Conservation (phyloP, 1,140 invertebrate species). For the Dufourea novaeangliae region DNA sequence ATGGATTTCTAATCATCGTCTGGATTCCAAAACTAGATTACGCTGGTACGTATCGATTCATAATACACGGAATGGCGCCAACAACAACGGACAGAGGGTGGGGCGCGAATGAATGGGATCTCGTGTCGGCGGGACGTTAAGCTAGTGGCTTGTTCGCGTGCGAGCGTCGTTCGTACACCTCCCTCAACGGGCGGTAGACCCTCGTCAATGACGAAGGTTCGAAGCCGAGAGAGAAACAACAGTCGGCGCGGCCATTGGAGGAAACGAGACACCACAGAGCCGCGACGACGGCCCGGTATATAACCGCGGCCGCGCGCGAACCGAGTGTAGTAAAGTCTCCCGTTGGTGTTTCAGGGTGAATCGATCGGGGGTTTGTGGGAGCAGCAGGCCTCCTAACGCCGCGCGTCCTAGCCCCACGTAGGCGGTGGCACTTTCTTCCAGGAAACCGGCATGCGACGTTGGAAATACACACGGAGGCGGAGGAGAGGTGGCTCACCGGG, state of each 20-base stretch:
- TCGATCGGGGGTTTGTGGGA: slow-evolving; percentile 36
- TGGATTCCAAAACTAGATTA: background rate
- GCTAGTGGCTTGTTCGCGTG: slow-evolving; percentile 56
- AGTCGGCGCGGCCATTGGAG: background rate
- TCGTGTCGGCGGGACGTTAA: slow-evolving; percentile 33
- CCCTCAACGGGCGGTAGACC: slow-evolving; percentile 18
- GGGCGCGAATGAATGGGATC: slow-evolving; percentile 31
- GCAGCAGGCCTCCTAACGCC: no score
- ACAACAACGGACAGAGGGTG: no score
- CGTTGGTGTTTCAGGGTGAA: slow-evolving; percentile 43
- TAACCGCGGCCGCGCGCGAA: no score
- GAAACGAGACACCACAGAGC: slow-evolving; percentile 45
- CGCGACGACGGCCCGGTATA: slow-evolving; percentile 22
- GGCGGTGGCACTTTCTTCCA: slow-evolving; percentile 45
- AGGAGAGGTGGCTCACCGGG: slow-evolving; percentile 6
- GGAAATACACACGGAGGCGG: slow-evolving; percentile 15
- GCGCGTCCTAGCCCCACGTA: slow-evolving; percentile 19
- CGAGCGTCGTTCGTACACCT: slow-evolving; percentile 62
- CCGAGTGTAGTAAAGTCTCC: no score
- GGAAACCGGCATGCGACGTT: slow-evolving; percentile 34
- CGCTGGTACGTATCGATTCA: background rate
- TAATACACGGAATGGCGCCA: background rate
- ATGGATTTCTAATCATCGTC: background rate
- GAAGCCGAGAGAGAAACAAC: slow-evolving; percentile 54
- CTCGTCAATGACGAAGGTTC: slow-evolving; percentile 49